Conservation (phyloP, 92 coral and sea anemone genomes). For the Phenganax marumi region DNA sequence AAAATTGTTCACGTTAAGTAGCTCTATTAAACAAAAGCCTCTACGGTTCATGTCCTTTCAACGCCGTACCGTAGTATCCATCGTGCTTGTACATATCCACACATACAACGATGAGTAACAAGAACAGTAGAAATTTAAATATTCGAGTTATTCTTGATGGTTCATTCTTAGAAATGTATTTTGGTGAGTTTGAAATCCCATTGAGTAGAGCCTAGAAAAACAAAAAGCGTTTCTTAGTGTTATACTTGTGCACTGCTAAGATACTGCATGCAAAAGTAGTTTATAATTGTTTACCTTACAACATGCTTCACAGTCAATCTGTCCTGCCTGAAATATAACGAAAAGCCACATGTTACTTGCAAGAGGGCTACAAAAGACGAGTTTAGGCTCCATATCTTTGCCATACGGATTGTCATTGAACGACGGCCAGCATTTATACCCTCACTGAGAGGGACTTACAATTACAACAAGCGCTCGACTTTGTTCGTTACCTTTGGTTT, state of each 20-base stretch:
- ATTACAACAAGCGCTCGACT: background rate
- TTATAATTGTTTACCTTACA: constrained; percentile 59
- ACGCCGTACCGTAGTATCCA: constrained; percentile 76
- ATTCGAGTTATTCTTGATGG: constrained; percentile 38
- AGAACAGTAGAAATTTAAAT: constrained; percentile 68
- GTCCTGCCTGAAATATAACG: constrained; percentile 47
- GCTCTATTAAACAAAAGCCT: too few relatives aligned
- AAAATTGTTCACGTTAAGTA: too few relatives aligned
- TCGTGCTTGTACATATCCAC: constrained; percentile 81
- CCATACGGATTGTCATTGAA: too few relatives aligned
- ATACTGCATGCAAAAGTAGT: background rate
- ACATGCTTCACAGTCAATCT: constrained; percentile 49
- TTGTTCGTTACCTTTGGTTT: constrained; percentile 11
- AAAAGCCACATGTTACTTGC: too few relatives aligned
- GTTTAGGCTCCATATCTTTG: too few relatives aligned
- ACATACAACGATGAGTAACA: constrained; percentile 60
- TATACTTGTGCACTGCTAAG: background rate
- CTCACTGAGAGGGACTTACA: too few relatives aligned
- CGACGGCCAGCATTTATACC: too few relatives aligned
- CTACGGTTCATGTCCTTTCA: background rate
- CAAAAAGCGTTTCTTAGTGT: background rate
- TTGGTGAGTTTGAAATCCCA: constrained; percentile 19
- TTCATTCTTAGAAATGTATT: background rate
- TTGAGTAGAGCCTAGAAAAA: constrained; percentile 7
- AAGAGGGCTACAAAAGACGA: too few relatives aligned